These are phyloP conservation scores for Pygoscelis adeliae DNA, from an alignment of 2,113 vertebrate genomes.

Conservation along the genomic window DNA sequence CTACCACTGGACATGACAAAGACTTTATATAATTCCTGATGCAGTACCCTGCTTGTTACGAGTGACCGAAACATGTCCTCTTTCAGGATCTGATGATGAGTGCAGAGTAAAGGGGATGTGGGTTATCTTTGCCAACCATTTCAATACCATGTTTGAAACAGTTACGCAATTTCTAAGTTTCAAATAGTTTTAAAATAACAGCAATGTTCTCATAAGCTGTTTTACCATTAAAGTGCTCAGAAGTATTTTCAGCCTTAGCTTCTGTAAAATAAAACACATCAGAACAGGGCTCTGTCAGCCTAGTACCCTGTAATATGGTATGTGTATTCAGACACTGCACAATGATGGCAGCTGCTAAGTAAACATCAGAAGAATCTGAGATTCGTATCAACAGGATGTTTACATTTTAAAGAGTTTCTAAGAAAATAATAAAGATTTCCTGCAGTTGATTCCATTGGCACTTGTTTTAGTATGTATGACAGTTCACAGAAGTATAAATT, in stretches of 20 bases:
- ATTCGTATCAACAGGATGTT: conserved; percentile 72
- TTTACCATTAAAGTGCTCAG: neutral
- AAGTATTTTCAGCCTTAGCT: neutral
- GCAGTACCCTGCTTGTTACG: neutral
- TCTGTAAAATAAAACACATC: neutral
- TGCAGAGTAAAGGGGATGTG: neutral
- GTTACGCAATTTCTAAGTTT: neutral
- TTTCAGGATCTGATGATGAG: neutral
- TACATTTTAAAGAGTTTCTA: conserved; percentile 64
- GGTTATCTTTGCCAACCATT: neutral
- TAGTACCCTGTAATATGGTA: neutral
- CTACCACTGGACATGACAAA: neutral
- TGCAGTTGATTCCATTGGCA: conserved; percentile 33
- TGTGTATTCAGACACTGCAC: conserved; percentile 30
- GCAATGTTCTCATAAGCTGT: neutral
- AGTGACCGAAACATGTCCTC: neutral
- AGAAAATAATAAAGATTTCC: conserved; percentile 73
- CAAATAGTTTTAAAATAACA: neutral
- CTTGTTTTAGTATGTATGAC: neutral
- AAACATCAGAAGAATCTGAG: conserved; percentile 60
- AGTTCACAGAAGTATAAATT: conserved; percentile 32
- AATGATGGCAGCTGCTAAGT: conserved; percentile 55
- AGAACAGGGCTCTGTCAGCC: neutral
- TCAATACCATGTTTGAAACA: neutral
- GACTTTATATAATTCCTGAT: neutral